Conservation (phyloP, 2,113 vertebrate genomes). For the Melospiza georgiana region DNA sequence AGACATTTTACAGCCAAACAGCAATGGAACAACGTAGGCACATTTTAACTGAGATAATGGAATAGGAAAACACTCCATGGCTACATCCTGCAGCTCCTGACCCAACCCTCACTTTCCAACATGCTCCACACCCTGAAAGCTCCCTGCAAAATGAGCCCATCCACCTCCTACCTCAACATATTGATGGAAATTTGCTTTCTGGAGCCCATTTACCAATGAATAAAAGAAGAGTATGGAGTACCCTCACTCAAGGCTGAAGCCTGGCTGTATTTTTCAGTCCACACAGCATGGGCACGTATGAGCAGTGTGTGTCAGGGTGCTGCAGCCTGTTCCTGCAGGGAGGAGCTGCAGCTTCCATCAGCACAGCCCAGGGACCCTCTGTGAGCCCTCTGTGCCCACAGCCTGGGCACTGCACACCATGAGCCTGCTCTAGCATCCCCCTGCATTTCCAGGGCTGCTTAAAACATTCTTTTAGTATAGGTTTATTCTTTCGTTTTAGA, state of each 20-base stretch:
- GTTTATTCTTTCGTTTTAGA: background rate
- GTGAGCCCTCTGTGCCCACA: background rate
- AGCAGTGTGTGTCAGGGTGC: background rate
- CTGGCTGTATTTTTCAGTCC: background rate
- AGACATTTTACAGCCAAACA: background rate
- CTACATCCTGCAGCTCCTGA: background rate
- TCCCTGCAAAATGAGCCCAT: background rate
- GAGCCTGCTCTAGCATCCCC: background rate
- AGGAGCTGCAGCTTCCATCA: background rate
- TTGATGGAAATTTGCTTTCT: background rate
- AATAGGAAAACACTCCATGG: background rate
- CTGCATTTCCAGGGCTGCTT: background rate
- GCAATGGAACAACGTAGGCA: rapidly evolving
- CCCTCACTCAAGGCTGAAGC: background rate
- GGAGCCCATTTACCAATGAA: background rate
- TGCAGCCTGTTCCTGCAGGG: background rate
- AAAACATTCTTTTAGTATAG: background rate
- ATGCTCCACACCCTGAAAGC: background rate
- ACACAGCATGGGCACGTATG: rapidly evolving
- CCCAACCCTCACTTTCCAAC: background rate
- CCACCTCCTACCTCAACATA: rapidly evolving
- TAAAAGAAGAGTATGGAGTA: rapidly evolving
- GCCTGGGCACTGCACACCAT: background rate
- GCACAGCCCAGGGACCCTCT: background rate
- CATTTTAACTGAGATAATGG: background rate